phyloP scores from a whole-genome alignment of 2,888 invertebrate species.

The Xestia xanthographa region DNA sequence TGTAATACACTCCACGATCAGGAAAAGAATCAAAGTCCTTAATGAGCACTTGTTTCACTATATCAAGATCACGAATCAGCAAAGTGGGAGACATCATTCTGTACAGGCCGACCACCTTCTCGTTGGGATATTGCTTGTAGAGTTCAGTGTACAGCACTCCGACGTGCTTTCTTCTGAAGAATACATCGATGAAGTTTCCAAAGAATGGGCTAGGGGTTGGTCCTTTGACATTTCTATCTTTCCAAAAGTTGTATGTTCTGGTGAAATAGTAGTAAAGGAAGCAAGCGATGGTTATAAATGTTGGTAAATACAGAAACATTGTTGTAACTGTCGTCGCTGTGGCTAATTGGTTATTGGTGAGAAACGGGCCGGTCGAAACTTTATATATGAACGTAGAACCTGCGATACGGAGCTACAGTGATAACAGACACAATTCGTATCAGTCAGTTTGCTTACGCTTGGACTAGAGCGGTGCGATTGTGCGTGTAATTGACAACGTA shows the following conservation, averaged over 20 bases:
- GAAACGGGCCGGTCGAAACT: slow-evolving; percentile 6
- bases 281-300: slow-evolving; percentile 25
- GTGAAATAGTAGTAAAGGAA: slow-evolving; percentile 58
- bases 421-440: slow-evolving; percentile 25
- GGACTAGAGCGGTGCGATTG: slow-evolving; percentile 8
- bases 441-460: slow-evolving; percentile 17
- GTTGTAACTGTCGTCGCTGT: slow-evolving; percentile 15
- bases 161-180: slow-evolving; percentile 67
- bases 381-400: slow-evolving; percentile 38
- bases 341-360: slow-evolving; percentile 38
- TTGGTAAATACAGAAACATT: slow-evolving; percentile 44
- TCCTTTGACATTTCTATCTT: slow-evolving; percentile 71
- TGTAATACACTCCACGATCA: slow-evolving; percentile 74
- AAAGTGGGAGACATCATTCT: slow-evolving; percentile 74
- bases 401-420: slow-evolving; percentile 16
- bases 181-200: slow-evolving; percentile 68
- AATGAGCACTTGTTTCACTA: slow-evolving; percentile 75
- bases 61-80: slow-evolving; percentile 76
- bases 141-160: slow-evolving; percentile 70
- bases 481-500: neutral
- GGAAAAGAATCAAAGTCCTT: slow-evolving; percentile 78
- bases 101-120: slow-evolving; percentile 77
- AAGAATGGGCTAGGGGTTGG: slow-evolving; percentile 72
- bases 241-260: slow-evolving; percentile 61
- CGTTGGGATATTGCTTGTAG: slow-evolving; percentile 76